Conservation (phyloP, 2,888 invertebrate genomes). For the Idaea dimidiata region DNA sequence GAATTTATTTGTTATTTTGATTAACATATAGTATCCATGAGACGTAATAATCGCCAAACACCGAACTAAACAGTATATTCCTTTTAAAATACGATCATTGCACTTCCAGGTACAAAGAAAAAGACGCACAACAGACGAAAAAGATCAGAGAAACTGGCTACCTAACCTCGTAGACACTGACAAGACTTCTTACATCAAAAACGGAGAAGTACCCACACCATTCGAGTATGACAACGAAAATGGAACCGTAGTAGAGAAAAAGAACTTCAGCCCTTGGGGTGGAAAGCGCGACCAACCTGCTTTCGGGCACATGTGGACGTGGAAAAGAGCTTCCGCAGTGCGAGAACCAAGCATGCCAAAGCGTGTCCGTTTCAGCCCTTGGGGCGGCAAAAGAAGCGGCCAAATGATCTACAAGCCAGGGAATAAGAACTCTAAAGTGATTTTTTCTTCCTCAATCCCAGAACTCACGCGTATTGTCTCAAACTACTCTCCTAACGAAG, state of each 20-base stretch:
- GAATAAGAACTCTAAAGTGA: conserved; percentile 54
- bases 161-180: conserved; percentile 51
- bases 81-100: conserved; percentile 13
- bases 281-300: conserved; percentile 52
- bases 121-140: conserved; percentile 39
- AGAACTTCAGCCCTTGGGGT: conserved; percentile 73
- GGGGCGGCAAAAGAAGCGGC: conserved; percentile 73
- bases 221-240: conserved; percentile 48
- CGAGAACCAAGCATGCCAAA: conserved; percentile 75
- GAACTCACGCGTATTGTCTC: conserved; percentile 62
- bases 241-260: conserved; percentile 47
- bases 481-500: conserved; percentile 49
- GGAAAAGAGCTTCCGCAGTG: conserved; percentile 57
- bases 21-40: no score
- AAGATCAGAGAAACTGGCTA: conserved; percentile 45
- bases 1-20: no score
- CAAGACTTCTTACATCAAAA: conserved; percentile 44
- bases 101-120: conserved; percentile 30
- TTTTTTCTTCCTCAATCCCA: conserved; percentile 61
- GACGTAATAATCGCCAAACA: no score
- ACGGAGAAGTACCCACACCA: conserved; percentile 37
- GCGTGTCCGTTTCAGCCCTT: conserved; percentile 70
- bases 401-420: conserved; percentile 66
- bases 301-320: conserved; percentile 62
- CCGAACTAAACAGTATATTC: no score